Percentiles rank a stretch among this genome's conserved stretches.
Evolutionary conservation across 2,888 invertebrate genomes (phyloP).

Genomic region (Nematopogon swammerdamellus): DNA sequence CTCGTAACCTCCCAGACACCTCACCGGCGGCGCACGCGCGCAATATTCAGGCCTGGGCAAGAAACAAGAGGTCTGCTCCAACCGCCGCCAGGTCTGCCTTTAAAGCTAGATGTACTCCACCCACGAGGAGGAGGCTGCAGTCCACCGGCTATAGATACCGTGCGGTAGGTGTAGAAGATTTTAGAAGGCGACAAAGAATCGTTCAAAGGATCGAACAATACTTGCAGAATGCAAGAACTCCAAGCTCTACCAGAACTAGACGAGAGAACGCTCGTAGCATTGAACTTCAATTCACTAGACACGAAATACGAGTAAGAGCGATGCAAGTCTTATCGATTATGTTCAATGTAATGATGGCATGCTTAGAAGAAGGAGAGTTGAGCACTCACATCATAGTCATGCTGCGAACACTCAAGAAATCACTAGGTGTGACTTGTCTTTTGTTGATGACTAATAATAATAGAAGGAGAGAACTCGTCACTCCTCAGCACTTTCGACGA

Average conservation of each 20-base stretch:
- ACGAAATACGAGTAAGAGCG: conserved; percentile 47
- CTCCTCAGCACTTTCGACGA: not conserved
- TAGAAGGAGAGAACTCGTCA: conserved; percentile 5
- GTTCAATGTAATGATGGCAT: conserved; percentile 55
- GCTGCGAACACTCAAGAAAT: conserved; percentile 42
- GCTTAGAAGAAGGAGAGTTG: conserved; percentile 42
- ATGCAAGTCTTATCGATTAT: conserved; percentile 49
- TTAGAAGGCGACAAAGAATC: not conserved
- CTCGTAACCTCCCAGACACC: not conserved
- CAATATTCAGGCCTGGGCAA: not conserved
- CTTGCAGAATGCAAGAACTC: conserved; percentile 15
- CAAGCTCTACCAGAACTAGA: conserved; percentile 21
- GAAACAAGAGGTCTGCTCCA: not conserved
- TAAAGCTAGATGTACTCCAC: conserved; percentile 9
- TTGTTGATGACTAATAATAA: conserved; percentile 44
- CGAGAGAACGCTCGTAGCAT: conserved; percentile 32
- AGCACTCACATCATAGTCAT: conserved; percentile 43
- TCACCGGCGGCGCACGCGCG: not conserved
- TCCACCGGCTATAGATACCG: conserved; percentile 28
- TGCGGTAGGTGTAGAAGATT: conserved; percentile 26
- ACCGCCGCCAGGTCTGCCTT: not conserved
- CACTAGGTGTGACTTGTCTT: conserved; percentile 42
- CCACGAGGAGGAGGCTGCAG: conserved; percentile 22
- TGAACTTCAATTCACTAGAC: conserved; percentile 41
- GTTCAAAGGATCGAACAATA: not conserved